phyloP scores from a whole-genome alignment of 2,113 vertebrate genomes.

The Casuarius casuarius region DNA sequence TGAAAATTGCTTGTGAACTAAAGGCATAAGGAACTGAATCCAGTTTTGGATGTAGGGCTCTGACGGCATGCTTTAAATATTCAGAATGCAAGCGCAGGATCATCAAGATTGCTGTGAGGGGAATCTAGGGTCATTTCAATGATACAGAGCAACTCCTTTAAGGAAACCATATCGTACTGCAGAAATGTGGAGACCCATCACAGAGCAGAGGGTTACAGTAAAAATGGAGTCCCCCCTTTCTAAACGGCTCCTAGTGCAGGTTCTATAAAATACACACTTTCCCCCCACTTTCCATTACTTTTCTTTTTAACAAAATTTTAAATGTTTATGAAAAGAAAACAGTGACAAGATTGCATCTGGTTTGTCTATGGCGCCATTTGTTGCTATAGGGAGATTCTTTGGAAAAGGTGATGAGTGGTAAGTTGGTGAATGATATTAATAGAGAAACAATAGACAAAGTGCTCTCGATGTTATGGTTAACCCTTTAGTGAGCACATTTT shows the following conservation, averaged over 20 bases:
- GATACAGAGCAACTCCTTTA: background rate
- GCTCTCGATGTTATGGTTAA: conserved; percentile 31
- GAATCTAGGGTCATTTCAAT: background rate
- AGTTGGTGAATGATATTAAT: conserved; percentile 59
- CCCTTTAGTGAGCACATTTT: background rate
- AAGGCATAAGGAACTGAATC: background rate
- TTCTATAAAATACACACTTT: conserved; percentile 35
- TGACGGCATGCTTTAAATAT: background rate
- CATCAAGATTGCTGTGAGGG: background rate
- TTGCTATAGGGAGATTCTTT: conserved; percentile 53
- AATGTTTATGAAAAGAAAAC: conserved; percentile 58
- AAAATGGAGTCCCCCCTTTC: background rate
- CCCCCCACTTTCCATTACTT: background rate
- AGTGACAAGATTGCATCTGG: conserved; percentile 48
- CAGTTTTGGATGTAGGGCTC: background rate
- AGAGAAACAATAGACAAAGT: conserved; percentile 63
- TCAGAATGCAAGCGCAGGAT: background rate
- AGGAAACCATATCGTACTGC: background rate
- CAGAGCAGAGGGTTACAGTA: background rate
- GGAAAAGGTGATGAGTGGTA: conserved; percentile 60
- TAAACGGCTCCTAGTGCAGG: background rate
- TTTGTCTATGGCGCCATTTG: conserved; percentile 54
- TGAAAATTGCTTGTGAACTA: background rate
- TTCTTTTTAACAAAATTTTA: conserved; percentile 26
- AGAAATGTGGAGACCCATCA: background rate